A percentile compares a stretch with the other conserved stretches of the same genome.
These are phyloP conservation scores for Merops nubicus DNA, from an alignment of 2,113 vertebrate genomes.

Conservation along the genomic window DNA sequence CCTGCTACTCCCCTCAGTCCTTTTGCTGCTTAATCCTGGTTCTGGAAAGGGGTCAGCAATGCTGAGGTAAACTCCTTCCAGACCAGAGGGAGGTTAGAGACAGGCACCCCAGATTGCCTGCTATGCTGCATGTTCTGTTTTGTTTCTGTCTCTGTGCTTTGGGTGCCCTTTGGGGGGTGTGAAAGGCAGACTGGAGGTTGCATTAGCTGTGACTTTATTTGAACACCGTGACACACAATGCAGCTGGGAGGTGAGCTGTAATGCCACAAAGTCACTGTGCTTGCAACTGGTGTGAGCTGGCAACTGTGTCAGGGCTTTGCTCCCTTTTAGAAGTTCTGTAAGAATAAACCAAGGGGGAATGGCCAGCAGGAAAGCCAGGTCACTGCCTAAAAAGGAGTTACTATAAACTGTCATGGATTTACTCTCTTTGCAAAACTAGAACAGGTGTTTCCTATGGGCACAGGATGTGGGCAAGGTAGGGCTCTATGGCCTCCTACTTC, in stretches of 20 bases:
- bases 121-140: neutral
- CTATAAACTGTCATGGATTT: neutral
- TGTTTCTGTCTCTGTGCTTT: neutral
- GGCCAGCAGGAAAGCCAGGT: neutral
- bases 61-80: neutral
- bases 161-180: accelerated
- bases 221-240: accelerated
- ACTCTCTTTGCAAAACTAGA: neutral
- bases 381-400: neutral
- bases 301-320: neutral
- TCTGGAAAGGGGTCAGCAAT: neutral
- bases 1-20: neutral
- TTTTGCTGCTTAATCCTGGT: neutral
- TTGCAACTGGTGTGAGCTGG: neutral
- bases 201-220: neutral
- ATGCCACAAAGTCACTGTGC: accelerated
- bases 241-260: accelerated
- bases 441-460: neutral
- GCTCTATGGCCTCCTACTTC: neutral
- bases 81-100: neutral
- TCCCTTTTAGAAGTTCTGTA: neutral
- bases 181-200: neutral
- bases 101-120: accelerated
- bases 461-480: accelerated
- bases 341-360: neutral